Base-by-base conservation (phyloP, 2,113 vertebrate genomes). In the Anser cygnoides region DNA sequence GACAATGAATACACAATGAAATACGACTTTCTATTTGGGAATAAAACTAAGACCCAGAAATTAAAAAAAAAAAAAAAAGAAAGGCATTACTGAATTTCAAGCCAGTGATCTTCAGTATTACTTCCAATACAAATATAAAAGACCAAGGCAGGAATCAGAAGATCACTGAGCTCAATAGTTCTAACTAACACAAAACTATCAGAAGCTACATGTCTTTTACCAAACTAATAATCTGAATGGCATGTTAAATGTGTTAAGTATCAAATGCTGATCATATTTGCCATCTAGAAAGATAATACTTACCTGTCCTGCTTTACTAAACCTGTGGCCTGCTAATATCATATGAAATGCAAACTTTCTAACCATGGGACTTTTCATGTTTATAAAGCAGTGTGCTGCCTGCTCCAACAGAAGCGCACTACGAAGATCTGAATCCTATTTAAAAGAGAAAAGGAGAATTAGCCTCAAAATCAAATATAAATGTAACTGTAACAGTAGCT, bases 261-360 rank as follows among this genome's bases (percentile, higher is more conserved):
- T 37, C n/a, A 77, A 83, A 77, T 49, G 54, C 2, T 0, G 0
- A 22, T 13, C 13, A 7, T 67, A 67, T 55, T 75, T 83, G 77
- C 50, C 43, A 87, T 1, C 2, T 15, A 3, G 15, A 89, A 89
- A 65, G 19, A 21, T 21, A 78, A 52, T 6, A 82, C 98, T 97
- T 92, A 99, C 99, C 98, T 99, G 99, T 39, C 99, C 99, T 70
- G 99, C 99, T 98, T 99, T 99, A 98, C 99, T 99, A 97, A 99
- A 99, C 35, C 99, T 98, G 96, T 99, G 99, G 63, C 99, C 99
- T 73, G 99, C 99, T 93, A 99, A 13, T 96, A 99, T 99, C 99
- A 99, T 99, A 74, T 99, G 99, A 98, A 99, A 99, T 3, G 99
- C 99, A 54, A 99, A 99, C 96, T 99, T 99, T 86, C 99, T 98